Evolutionary conservation across 2,797 vertebrate species (phyloP), one percentile per base, ranked within the genome.

Genomic region (Micromesistius poutassou): DNA sequence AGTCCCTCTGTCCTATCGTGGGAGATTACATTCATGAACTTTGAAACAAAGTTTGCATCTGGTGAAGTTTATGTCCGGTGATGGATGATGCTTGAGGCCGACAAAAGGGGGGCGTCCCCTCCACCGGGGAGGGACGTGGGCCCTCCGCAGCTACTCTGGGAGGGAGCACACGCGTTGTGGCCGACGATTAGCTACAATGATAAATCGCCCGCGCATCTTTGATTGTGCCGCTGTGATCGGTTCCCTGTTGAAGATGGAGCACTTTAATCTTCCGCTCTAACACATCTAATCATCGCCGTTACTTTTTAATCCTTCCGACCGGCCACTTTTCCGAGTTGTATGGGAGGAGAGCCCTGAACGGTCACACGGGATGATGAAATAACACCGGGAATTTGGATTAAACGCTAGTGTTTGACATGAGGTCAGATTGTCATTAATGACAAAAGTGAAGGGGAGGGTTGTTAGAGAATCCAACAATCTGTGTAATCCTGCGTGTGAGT

Each of bases 181-280:
- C 55, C 55, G 6, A 10, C 55, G 55, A n/a, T 62, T 62, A 62
- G n/a, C 62, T 28, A 30, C n/a, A n/a, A 68, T 10, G 62, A 93
- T 90, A 81, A 88, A 92, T 91, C 86, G 84, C 86, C 77, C 36
- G 68, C 75, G 81, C 82, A 68, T 13, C 40, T 42, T 42, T 42
- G 75, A 75, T 75, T 73, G 84, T 8, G 22, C 77, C 76, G 74
- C 76, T 77, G 74, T 84, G 88, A 91, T 87, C 86, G 84, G 7
- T 9, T 76, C 84, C 82, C 78, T 86, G 80, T 80, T 73, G 84
- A 25, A 88, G 87, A 91, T 85, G 83, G 89, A 91, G 78, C 55
- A 68, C 81, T 93, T 92, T 91, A 91, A 92, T 92, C 89, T 89
- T 80, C 75, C 78, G 79, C 85, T 84, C 88, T 87, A 91, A 91